These are phyloP conservation scores for Brachypteracias leptosomus DNA, from an alignment of 2,113 vertebrate genomes.

Conservation along the genomic window DNA sequence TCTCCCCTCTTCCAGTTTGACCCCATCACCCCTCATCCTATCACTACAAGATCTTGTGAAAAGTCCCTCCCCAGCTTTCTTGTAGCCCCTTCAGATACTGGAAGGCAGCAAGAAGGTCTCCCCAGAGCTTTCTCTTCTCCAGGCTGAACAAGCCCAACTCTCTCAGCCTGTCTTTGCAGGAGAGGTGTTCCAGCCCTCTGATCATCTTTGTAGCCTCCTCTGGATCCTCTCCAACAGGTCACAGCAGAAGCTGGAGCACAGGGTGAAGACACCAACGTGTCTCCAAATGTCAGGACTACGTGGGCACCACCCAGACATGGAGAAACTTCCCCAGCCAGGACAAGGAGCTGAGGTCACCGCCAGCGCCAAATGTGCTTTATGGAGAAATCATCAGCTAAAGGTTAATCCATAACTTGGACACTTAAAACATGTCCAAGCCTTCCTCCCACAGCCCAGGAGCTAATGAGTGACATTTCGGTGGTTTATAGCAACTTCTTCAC, in stretches of 20 bases:
- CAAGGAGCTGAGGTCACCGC: not conserved
- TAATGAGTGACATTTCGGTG: not conserved
- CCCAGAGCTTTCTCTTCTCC: too few relatives aligned
- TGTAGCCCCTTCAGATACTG: too few relatives aligned
- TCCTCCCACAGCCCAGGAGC: not conserved
- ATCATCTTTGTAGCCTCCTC: too few relatives aligned
- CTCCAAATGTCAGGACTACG: not conserved
- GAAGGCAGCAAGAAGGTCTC: too few relatives aligned
- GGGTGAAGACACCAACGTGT: not conserved
- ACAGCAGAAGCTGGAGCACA: not conserved
- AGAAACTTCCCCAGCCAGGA: not conserved
- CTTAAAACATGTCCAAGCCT: not conserved
- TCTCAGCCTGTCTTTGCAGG: too few relatives aligned
- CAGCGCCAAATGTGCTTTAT: fast-evolving
- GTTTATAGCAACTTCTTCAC: not conserved
- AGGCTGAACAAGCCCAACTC: too few relatives aligned
- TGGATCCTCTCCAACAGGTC: too few relatives aligned
- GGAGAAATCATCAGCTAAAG: not conserved
- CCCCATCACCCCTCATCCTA: too few relatives aligned
- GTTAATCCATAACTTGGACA: not conserved
- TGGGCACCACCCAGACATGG: not conserved
- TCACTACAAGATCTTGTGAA: too few relatives aligned
- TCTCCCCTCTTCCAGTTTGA: too few relatives aligned
- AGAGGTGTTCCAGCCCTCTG: too few relatives aligned
- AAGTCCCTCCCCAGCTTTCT: too few relatives aligned